phyloP scores from a whole-genome alignment of 1,140 invertebrate genomes.

The Papilio aristodemus region DNA sequence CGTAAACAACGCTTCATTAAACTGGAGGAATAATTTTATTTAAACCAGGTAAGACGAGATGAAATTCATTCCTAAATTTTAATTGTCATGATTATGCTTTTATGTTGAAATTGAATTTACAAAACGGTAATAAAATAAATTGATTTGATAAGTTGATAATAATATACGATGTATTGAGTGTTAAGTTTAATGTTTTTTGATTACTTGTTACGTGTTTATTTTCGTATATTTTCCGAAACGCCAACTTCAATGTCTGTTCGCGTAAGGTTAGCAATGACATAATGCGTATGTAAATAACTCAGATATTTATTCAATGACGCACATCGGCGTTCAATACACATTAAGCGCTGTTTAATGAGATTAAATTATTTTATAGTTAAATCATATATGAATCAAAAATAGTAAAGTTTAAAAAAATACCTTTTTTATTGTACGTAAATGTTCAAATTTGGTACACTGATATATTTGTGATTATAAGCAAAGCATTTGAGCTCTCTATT shows the following conservation, averaged over 20 bases:
- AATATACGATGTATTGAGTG: too few species aligned
- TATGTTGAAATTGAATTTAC: not conserved
- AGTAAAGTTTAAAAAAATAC: not conserved
- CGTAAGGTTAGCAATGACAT: constrained; percentile 55
- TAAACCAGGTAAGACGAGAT: constrained; percentile 15
- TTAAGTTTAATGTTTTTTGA: not conserved
- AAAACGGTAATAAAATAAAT: too few species aligned
- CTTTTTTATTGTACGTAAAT: not conserved
- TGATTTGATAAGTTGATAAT: too few species aligned
- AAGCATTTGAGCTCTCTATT: too few species aligned
- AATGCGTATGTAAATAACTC: constrained; percentile 45
- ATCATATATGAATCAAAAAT: constrained; percentile 1
- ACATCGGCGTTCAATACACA: constrained; percentile 41
- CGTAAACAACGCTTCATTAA: constrained; percentile 43
- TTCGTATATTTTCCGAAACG: constrained; percentile 26
- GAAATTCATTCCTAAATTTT: not conserved
- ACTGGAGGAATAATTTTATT: constrained; percentile 1
- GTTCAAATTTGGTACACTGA: too few species aligned
- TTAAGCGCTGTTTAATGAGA: constrained; percentile 32
- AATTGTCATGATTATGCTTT: not conserved
- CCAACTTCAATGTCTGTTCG: constrained; percentile 18
- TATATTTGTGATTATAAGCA: too few species aligned
- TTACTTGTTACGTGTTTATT: constrained; percentile 11
- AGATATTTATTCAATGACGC: constrained; percentile 52
- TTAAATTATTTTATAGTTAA: constrained; percentile 20